phyloP scores from a whole-genome alignment of 2,113 vertebrate species.

The Jaculus jaculus region DNA sequence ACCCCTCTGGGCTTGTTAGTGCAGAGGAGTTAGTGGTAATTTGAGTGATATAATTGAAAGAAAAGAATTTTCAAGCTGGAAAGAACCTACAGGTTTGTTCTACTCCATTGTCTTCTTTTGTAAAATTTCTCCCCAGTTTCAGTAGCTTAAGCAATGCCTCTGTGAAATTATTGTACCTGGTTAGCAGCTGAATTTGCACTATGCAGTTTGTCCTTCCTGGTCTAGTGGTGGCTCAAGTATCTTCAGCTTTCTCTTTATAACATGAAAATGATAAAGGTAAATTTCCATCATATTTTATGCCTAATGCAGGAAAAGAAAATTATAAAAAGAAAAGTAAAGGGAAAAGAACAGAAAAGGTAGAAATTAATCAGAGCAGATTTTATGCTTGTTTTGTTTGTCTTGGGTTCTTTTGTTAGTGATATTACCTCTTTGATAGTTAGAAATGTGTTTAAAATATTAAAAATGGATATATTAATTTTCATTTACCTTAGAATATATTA shows the following conservation, averaged over 20 bases:
- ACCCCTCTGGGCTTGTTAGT: neutral
- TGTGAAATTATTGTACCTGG: neutral
- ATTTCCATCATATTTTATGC: neutral
- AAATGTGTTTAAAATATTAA: slow-evolving; percentile 18
- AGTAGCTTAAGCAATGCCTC: neutral
- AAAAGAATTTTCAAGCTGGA: slow-evolving; percentile 28
- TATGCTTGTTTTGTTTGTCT: neutral
- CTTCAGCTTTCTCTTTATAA: neutral
- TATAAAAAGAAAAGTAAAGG: neutral
- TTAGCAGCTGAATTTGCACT: neutral
- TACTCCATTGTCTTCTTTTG: neutral
- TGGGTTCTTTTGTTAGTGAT: neutral
- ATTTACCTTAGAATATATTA: neutral
- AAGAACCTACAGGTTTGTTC: neutral
- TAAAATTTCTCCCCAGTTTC: neutral
- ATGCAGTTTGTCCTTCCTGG: neutral
- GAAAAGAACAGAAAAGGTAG: neutral
- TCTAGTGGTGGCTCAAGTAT: neutral
- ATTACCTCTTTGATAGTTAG: neutral
- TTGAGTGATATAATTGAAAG: neutral
- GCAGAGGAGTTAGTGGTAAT: neutral
- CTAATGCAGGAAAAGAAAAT: neutral
- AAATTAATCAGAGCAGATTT: neutral
- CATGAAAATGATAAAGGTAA: neutral
- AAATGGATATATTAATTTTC: neutral